A percentile compares a stretch with the other conserved stretches of the same genome.
These are phyloP conservation scores for Plotosus lineatus DNA, from an alignment of 2,113 vertebrate species.

Conservation along the genomic window DNA sequence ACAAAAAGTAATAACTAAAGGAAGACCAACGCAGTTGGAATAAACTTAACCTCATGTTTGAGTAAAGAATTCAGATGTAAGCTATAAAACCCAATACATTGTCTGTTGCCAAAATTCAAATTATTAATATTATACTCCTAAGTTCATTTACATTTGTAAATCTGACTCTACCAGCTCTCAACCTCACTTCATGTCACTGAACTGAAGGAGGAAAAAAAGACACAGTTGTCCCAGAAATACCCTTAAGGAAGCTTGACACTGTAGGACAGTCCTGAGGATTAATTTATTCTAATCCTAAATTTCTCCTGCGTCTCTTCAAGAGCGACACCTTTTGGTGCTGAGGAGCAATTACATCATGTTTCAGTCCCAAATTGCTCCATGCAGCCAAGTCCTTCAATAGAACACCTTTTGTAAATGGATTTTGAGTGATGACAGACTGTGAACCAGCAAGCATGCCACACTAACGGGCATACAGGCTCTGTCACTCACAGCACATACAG, in stretches of 20 bases:
- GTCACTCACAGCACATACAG: slow-evolving; percentile 68
- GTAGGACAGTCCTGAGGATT: neutral
- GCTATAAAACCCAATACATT: no score
- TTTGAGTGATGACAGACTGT: slow-evolving; percentile 30
- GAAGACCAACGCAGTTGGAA: no score
- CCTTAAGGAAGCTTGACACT: neutral
- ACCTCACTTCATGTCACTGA: no score
- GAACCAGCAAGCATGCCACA: slow-evolving; percentile 50
- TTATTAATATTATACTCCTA: no score
- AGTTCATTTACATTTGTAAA: no score
- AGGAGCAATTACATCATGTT: slow-evolving; percentile 34
- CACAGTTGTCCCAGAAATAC: neutral
- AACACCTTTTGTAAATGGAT: slow-evolving; percentile 31
- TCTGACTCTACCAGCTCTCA: no score
- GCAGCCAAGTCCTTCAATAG: slow-evolving; percentile 26
- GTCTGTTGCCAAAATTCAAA: no score
- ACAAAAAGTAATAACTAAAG: no score
- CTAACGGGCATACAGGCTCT: slow-evolving; percentile 57
- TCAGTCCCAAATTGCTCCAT: slow-evolving; percentile 26
- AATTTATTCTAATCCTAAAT: neutral
- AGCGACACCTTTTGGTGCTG: slow-evolving; percentile 50
- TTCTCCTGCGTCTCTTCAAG: neutral
- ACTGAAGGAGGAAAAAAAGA: slow-evolving; percentile 6
- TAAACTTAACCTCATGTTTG: no score
- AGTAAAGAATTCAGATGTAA: no score